Evolutionary conservation across 2,797 vertebrate genomes (phyloP).

Genomic region (Ptychobarbus kaznakovi): DNA sequence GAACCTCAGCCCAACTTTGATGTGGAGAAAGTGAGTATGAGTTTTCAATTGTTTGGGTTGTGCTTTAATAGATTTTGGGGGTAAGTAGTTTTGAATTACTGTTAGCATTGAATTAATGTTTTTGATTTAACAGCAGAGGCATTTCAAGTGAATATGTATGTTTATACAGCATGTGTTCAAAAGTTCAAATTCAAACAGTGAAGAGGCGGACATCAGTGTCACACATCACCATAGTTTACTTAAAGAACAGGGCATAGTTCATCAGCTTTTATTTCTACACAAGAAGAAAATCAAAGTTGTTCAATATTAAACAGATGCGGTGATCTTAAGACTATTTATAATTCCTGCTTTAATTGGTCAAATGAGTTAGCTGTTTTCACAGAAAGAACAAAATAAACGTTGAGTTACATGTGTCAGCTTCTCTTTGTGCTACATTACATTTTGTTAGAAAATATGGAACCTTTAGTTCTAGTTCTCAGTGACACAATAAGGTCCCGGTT

Average conservation of each 20-base stretch:
- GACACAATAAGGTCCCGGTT: too few relatives aligned
- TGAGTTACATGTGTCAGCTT: not conserved
- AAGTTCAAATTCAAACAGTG: not conserved
- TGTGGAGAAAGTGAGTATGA: conserved; percentile 59
- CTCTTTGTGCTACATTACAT: not conserved
- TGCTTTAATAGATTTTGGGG: not conserved
- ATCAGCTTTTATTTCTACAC: not conserved
- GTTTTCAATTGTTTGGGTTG: not conserved
- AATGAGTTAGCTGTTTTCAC: not conserved
- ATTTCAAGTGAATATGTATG: not conserved
- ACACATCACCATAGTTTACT: conserved; percentile 5
- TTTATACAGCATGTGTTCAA: not conserved
- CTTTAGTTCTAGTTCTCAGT: not conserved
- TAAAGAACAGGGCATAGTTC: not conserved
- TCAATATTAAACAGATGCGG: not conserved
- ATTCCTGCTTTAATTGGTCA: not conserved
- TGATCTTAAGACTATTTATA: not conserved
- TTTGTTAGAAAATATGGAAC: not conserved
- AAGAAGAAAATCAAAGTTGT: not conserved
- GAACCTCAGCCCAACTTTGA: conserved; percentile 59
- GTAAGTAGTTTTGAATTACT: not conserved
- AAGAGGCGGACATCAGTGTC: not conserved
- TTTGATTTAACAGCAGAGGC: not conserved
- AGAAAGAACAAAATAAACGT: not conserved
- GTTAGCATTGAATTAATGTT: not conserved